Base-by-base conservation (phyloP, 2,797 vertebrate species). In the Brachymystax lenok region DNA sequence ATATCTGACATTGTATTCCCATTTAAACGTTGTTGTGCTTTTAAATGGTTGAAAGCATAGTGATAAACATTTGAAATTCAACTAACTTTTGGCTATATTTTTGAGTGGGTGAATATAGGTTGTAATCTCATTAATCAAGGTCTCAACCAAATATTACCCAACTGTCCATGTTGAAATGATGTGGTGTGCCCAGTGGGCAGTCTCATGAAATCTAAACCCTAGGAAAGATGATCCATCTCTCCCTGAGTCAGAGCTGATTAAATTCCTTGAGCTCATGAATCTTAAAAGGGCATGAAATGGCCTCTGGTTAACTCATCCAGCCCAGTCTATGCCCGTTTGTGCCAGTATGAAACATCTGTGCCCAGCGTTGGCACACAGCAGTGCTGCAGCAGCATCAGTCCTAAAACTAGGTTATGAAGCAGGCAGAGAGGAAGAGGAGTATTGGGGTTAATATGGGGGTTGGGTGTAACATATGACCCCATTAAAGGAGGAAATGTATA, bases 321-420 rank as follows among this genome's bases (percentile, higher is more conserved):
- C 64, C 27, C 27, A 67, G 28, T 71, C 21, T 71, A 13, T 51
- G 69, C 69, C 69, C 51, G 46, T 16, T 21, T 72, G 71, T 33
- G 51, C 51, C 27, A 54, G 51, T 52, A 28, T 54, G 51, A 28
- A 30, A 72, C 71, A 72, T 72, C 51, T 72, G 71, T 52, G 71
- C 24, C 70, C 51, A 50, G 6, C 67, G 16, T 19, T 35, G 33
- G 67, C 68, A 69, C 68, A 46, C 17, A 69, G 35, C 7, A 13
- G 67, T n/a, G 8, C 30, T 46, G 35, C 51, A 30, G 51, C 51
- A 56, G 50, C 14, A 8, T 54, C 52, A 56, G 50, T 52, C 52
- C 27, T 28, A 28, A 72, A 72, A 72, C 71, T 72, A 24, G 71
- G 71, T 72, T 72, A 72, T 28, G 24, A 72, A 24, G 69, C 66